Percentiles rank a stretch among this genome's conserved stretches.
phyloP scores from a whole-genome alignment of 2,888 invertebrate genomes.

The Sinopyrophorus schimmeli region DNA sequence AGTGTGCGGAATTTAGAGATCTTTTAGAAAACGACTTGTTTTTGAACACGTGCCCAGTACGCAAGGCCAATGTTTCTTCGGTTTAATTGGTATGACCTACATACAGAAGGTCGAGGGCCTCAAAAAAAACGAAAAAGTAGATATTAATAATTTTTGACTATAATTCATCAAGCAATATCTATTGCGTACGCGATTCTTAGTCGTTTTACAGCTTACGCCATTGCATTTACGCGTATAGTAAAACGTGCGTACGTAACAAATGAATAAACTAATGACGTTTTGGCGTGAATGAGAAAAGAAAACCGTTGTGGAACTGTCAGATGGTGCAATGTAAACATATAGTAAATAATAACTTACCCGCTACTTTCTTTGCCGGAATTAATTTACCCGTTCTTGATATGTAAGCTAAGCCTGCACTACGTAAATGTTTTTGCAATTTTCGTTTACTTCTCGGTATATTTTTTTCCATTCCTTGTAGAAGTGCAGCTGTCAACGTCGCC shows the following conservation, averaged over 20 bases:
- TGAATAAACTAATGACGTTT: conserved; percentile 32
- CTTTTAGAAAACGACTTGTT: conserved; percentile 16
- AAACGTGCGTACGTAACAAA: conserved; percentile 18
- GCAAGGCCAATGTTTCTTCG: conserved; percentile 51
- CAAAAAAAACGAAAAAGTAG: conserved; percentile 16
- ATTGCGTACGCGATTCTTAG: background rate
- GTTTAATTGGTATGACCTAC: conserved; percentile 52
- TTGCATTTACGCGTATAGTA: conserved; percentile 9
- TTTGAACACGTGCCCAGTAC: conserved; percentile 48
- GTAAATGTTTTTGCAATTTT: conserved; percentile 56
- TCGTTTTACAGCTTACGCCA: conserved; percentile 4
- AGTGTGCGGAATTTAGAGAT: too few relatives aligned
- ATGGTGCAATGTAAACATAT: conserved; percentile 49
- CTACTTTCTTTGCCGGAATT: conserved; percentile 57
- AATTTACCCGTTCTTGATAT: conserved; percentile 57
- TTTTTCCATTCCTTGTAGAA: conserved; percentile 50
- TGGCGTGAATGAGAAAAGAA: conserved; percentile 34
- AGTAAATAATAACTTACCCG: conserved; percentile 49
- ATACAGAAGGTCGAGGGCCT: conserved; percentile 49
- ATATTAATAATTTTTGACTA: conserved; percentile 1
- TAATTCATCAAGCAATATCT: background rate
- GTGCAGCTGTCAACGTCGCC: conserved; percentile 54
- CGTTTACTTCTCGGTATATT: conserved; percentile 55
- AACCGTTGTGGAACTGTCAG: conserved; percentile 42
- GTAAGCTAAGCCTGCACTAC: conserved; percentile 57